Evolutionary conservation across 1,140 invertebrate species (phyloP), one percentile per base, ranked within the genome.

Genomic region (Leptopilina clavipes): DNA sequence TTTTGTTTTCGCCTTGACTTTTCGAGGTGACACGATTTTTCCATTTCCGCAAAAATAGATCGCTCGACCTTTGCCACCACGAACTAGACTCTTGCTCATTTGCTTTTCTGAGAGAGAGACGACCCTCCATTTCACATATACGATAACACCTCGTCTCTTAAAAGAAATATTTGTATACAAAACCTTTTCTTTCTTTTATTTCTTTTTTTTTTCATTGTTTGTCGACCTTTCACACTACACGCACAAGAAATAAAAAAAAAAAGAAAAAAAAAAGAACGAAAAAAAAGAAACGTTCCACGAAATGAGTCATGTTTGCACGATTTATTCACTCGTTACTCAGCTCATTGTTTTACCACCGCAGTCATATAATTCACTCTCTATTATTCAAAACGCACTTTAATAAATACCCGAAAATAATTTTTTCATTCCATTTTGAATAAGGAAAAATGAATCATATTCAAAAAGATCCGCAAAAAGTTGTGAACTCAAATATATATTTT

Each of bases 41-140:
- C 56, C 11, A 65, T 65, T 65, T 65, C 56, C 56, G 56, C 59
- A 65, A 65, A 65, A 65, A 37, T 65, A 65, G 22, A 65, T 65
- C 22, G 22, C 59, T 65, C 22, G 59, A 65, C 22, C 59, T 65
- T 65, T 65, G 59, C 11, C 22, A 59, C 19, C n/a, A 65, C 56
- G 19, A 65, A 65, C 56, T 65, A 22, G 56, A 65, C 19, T 65
- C 19, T 31, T 31, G 59, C 59, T 65, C 59, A 65, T 65, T 31
- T 65, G 22, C 22, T 31, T 65, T 31, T 65, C 59, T 31, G 22
- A 65, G 59, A 65, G 59, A 65, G 59, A 65, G 25, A 65, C 22
- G 56, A 6, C 59, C 25, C 59, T 14, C 14, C 12, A 14, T 65
- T 65, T 65, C 22, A 65, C n/a, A 22, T 25, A 59, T 18, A 54